Base-by-base conservation (phyloP, 2,888 invertebrate genomes). In the Dicycla oo region DNA sequence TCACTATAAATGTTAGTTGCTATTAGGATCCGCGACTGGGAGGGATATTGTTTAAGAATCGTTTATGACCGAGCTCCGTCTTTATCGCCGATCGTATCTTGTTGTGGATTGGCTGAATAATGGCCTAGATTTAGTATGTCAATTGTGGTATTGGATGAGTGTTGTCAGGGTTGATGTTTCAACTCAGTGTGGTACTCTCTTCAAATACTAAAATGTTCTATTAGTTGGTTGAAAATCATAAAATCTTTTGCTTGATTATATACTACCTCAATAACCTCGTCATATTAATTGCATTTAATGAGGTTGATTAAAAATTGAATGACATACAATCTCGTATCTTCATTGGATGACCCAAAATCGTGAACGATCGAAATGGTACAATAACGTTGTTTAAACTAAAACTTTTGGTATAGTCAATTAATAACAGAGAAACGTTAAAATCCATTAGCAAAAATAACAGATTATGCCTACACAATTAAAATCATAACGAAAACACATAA, bases 1-100 rank as follows among this genome's bases (percentile, higher is more conserved):
- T 88, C 82, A 87, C 85, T 88, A 86, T 87, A 85, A 85, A 78
- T 82, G 71, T 64, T 78, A 65, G 75, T 81, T 69, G 82, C 73
- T 75, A 80, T 81, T 82, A 83, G 75, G 77, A 75, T 64, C 80
- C 72, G 75, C 61, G 78, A 86, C 81, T 83, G 58, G 79, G 80
- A 84, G 77, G 80, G 78, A 84, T 81, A 85, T 80, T 85, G 79
- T 81, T 83, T 83, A 80, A 84, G 80, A 80, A 78, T 79, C 75
- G 75, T 81, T 82, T 84, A 79, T 78, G 73, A 71, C 70, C 57
- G 45, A 26, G 69, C 58, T 49, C 51, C 11, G 49, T 51, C 57
- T 78, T 80, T 80, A 80, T 80, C 73, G 54, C 51, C 13, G 56
- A 74, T 76, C 68, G 79, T 73, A 84, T 79, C 70, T 73, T 73